phyloP scores from a whole-genome alignment of 2,113 vertebrate species.

The Acrocephalus kingi region DNA sequence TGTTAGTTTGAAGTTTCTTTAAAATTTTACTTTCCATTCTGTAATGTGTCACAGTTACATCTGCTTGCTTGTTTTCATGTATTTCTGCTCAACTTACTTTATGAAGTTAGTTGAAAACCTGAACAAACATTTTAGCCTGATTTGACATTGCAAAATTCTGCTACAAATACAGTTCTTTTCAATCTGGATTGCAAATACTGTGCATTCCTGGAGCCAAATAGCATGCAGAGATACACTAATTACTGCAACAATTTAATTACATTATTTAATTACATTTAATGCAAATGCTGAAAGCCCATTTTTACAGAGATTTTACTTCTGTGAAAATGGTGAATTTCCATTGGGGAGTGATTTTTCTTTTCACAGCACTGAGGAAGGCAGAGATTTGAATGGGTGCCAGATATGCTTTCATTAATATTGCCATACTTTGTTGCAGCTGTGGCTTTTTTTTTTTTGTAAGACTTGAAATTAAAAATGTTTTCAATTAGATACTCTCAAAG shows the following conservation, averaged over 20 bases:
- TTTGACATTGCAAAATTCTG: neutral
- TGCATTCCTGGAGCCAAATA: neutral
- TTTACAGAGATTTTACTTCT: constrained; percentile 30
- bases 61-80: neutral
- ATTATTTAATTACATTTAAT: constrained; percentile 48
- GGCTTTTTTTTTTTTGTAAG: neutral
- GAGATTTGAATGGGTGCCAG: constrained; percentile 42
- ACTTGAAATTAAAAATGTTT: constrained; percentile 56
- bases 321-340: constrained; percentile 42
- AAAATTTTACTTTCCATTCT: neutral
- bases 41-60: neutral
- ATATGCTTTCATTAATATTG: constrained; percentile 55
- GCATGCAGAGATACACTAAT: constrained; percentile 9
- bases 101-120: neutral
- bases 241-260: constrained; percentile 39
- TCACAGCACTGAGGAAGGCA: neutral
- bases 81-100: neutral
- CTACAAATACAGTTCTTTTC: neutral
- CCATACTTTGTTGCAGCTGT: constrained; percentile 34
- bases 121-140: neutral
- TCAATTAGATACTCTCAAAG: constrained; percentile 24
- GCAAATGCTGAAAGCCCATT: constrained; percentile 27
- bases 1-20: neutral
- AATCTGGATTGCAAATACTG: neutral
- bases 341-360: constrained; percentile 17